Evolutionary conservation across 2,888 invertebrate genomes (phyloP).

Genomic region (Hyposoter dolosus): DNA sequence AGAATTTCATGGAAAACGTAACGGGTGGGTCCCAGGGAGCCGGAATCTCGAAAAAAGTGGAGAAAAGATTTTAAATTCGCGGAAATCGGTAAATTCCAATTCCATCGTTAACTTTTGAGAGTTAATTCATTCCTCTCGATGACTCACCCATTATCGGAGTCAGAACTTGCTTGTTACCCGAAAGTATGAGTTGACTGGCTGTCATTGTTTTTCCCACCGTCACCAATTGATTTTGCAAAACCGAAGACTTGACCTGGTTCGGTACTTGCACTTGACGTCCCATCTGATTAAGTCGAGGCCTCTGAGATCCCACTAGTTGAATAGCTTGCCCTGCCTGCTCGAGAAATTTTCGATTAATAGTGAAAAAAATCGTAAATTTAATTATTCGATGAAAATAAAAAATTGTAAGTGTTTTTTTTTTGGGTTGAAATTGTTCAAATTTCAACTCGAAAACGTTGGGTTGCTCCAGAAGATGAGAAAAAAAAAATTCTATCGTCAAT

Average conservation of each 20-base stretch:
- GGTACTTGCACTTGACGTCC: constrained; percentile 81
- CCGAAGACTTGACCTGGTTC: constrained; percentile 81
- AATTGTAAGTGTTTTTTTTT: neutral
- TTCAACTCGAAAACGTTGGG: neutral
- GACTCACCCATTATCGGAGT: constrained; percentile 84
- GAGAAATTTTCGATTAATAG: neutral
- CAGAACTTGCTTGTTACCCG: constrained; percentile 83
- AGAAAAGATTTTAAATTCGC: too few relatives aligned
- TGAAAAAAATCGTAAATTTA: neutral
- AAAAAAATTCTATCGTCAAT: neutral
- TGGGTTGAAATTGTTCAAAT: neutral
- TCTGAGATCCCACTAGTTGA: constrained; percentile 83
- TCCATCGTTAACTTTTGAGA: too few relatives aligned
- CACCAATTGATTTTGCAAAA: constrained; percentile 82
- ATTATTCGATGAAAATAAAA: neutral
- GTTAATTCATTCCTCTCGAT: too few relatives aligned
- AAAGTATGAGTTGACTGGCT: constrained; percentile 82
- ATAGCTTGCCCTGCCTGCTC: constrained; percentile 81
- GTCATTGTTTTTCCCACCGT: constrained; percentile 83
- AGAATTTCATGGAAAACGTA: too few relatives aligned
- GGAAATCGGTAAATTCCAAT: too few relatives aligned
- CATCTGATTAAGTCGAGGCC: constrained; percentile 83
- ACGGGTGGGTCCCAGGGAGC: too few relatives aligned
- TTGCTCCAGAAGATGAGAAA: neutral
- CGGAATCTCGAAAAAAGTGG: too few relatives aligned